Evolutionary conservation across 2,797 vertebrate genomes (phyloP).

Genomic region (Hybognathus amarus): DNA sequence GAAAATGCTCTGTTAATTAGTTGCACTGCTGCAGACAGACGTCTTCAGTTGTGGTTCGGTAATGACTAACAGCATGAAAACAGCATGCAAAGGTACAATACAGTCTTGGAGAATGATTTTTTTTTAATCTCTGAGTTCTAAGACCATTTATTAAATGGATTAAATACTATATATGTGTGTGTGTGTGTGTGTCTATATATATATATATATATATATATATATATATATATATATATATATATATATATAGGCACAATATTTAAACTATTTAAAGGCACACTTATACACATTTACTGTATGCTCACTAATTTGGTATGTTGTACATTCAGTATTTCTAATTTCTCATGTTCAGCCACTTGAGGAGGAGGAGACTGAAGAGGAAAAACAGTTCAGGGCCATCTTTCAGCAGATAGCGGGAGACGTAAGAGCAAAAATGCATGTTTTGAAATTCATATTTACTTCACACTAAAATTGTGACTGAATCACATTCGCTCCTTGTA

Average conservation of each 20-base stretch:
- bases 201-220: too few relatives aligned
- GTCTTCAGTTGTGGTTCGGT: constrained; percentile 11
- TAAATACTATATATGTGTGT: background rate
- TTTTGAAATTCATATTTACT: background rate
- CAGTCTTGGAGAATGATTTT: background rate
- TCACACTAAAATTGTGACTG: background rate
- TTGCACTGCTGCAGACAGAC: background rate
- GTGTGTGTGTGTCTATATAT: too few relatives aligned
- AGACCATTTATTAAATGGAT: background rate
- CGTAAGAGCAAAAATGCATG: constrained; percentile 76
- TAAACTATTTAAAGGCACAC: background rate
- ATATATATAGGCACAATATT: too few relatives aligned
- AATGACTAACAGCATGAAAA: background rate
- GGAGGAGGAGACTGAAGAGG: constrained; percentile 83
- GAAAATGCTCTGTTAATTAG: background rate
- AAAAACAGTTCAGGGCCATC: constrained; percentile 88
- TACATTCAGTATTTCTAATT: background rate
- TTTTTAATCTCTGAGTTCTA: background rate
- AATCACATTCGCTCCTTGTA: constrained; percentile 56
- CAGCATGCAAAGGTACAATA: background rate
- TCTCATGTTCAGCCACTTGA: constrained; percentile 70
- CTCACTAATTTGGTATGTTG: background rate
- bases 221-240: too few relatives aligned
- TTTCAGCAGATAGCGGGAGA: constrained; percentile 92
- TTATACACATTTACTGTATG: background rate